Evolutionary conservation across 2,797 vertebrate species (phyloP).

Genomic region (Coendou prehensilis): DNA sequence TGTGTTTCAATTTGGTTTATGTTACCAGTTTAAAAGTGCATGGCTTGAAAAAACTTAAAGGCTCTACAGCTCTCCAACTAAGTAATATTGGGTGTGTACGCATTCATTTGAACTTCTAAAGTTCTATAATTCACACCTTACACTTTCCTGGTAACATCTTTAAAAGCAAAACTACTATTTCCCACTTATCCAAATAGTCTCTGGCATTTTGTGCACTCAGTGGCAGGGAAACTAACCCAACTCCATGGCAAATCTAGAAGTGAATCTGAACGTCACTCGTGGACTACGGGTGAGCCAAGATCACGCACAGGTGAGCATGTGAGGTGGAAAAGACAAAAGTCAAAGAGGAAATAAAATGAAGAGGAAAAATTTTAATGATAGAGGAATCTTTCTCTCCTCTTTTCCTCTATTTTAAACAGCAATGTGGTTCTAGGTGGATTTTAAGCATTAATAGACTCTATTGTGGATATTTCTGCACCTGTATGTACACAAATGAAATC

Average conservation of each 20-base stretch:
- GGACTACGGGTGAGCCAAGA: neutral
- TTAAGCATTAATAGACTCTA: neutral
- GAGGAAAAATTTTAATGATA: neutral
- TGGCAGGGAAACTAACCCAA: neutral
- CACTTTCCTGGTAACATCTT: neutral
- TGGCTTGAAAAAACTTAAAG: neutral
- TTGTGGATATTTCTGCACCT: neutral
- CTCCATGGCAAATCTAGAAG: neutral
- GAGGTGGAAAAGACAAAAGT: neutral
- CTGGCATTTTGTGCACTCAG: neutral
- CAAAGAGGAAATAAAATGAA: neutral
- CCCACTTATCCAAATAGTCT: neutral
- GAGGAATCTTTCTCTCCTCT: neutral
- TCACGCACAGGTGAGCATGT: neutral
- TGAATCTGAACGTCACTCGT: neutral
- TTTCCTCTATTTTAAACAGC: neutral
- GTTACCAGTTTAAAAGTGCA: constrained; percentile 10
- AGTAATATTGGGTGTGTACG: neutral
- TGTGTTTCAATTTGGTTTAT: neutral
- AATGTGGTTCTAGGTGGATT: neutral
- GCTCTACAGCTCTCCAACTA: neutral
- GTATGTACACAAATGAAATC: neutral
- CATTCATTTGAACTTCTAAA: constrained; percentile 25
- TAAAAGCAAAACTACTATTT: constrained; percentile 10
- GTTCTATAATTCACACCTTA: neutral